These are phyloP conservation scores for Helarctos malayanus DNA, from an alignment of 2,797 vertebrate species.

Conservation along the genomic window DNA sequence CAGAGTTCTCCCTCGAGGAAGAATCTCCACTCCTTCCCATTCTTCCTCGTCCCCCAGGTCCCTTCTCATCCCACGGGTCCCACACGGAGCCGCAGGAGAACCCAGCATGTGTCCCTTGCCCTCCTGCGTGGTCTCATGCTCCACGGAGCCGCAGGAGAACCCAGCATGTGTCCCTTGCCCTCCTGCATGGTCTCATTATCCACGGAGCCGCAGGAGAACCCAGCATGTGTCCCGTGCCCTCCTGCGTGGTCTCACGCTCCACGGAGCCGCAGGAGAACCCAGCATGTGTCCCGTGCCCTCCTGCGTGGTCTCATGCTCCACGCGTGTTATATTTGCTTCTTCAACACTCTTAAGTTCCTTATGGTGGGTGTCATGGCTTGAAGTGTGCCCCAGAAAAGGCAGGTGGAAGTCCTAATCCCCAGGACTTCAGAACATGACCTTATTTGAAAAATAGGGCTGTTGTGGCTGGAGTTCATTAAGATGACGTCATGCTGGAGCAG, in stretches of 20 bases:
- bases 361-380: no score
- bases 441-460: neutral
- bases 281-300: fast-evolving
- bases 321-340: no score
- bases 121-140: neutral
- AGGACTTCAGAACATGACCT: neutral
- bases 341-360: neutral
- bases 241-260: neutral
- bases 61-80: fast-evolving
- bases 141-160: no score
- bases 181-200: neutral
- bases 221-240: fast-evolving
- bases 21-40: neutral
- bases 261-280: no score
- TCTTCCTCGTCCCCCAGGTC: neutral
- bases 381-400: neutral
- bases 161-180: fast-evolving
- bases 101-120: fast-evolving
- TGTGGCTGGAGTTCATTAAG: fast-evolving
- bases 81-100: no score
- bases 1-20: neutral
- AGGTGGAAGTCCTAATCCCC: neutral
- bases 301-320: no score
- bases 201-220: no score
- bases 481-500: fast-evolving